Evolutionary conservation across 2,888 invertebrate genomes (phyloP), one percentile per base, ranked within the genome.

Genomic region (Melieria omissa): DNA sequence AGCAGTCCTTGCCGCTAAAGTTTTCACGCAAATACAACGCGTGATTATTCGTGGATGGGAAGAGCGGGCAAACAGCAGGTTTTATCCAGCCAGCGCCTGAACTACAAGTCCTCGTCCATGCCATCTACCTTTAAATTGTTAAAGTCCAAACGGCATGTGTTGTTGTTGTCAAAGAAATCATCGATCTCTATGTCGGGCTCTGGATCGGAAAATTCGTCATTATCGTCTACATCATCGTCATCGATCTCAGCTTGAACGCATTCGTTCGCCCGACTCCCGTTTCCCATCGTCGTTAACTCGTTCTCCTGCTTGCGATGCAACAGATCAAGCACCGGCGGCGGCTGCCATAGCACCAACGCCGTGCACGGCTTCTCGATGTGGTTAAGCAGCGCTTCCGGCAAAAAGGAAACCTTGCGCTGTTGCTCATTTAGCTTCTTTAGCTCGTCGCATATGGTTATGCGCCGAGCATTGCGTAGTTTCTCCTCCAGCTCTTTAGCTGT

Each of bases 261-360:
- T 52, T 44, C 61, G 16, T 52, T 52, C 52, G 52, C 67, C 42
- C 67, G 29, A 14, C 60, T 58, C 42, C 49, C 67, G 47, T 49
- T 64, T 12, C 14, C 64, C 10, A 12, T 47, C 9, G 57, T 54
- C 10, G 57, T 58, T n/a, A 65, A 41, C 64, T 70, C 70, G 42
- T 65, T 58, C 8, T 58, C 58, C 57, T 29, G 60, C 9, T 62
- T 69, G 6, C 69, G 69, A 69, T 70, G 70, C 7, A 70, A n/a
- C 2, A 71, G 54, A 10, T 65, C 61, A 46, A 69, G 29, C 49
- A 61, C 29, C 70, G 93, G 91, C 70, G 92, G 91, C 0, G 95
- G 94, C 82, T 93, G 92, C 95, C 95, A 95, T 9, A 94, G 89
- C 3, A 95, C 93, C 75, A 95, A 83, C 4, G 95, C 94, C 87